Base-by-base conservation (phyloP, 2,113 vertebrate genomes). In the Corythornis madagascariensis region DNA sequence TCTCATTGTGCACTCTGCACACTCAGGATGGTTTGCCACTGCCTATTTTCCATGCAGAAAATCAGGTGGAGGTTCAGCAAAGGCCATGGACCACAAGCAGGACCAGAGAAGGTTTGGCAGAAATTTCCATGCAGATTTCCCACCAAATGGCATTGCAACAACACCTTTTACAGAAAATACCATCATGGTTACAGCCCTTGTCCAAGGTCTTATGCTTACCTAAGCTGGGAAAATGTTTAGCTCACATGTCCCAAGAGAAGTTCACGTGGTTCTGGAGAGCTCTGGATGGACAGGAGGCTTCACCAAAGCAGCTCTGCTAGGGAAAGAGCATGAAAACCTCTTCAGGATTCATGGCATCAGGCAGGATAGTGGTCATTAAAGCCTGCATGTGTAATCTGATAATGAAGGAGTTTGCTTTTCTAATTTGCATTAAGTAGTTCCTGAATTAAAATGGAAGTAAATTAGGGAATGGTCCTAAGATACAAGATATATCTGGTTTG, bases 371-470 rank as follows among this genome's bases (percentile, higher is more conserved):
- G 26, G 47, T 19, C 16, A 25, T 28, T 42, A 70, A 9, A 88
- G n/a, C 31, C 29, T 50, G 10, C 26, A 35, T 77, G 45, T 66
- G n/a, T 77, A 77, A 70, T 55, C 55, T 48, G n/a, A 33, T 53
- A 77, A 86, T 81, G 29, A 86, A 77, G 21, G 11, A 66, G 29
- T 42, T 77, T 73, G n/a, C 24, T 73, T 35, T 63, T 83, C 16
- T 24, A 83, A 90, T 90, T 84, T 95, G 52, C 43, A 81, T 89
- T 66, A 71, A 77, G 47, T 71, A 70, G 42, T 17, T 83, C 33
- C 52, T 89, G 65, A 88, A 67, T 71, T 77, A 90, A 96, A 92
- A 77, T 55, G 10, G 63, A 72, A 74, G 38, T 45, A 71, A 73
- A 66, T 66, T 77, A 74, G 28, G 19, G 14, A 73, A 57, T 2